Conservation (phyloP, 2,888 invertebrate species). For the Antitype chi region DNA sequence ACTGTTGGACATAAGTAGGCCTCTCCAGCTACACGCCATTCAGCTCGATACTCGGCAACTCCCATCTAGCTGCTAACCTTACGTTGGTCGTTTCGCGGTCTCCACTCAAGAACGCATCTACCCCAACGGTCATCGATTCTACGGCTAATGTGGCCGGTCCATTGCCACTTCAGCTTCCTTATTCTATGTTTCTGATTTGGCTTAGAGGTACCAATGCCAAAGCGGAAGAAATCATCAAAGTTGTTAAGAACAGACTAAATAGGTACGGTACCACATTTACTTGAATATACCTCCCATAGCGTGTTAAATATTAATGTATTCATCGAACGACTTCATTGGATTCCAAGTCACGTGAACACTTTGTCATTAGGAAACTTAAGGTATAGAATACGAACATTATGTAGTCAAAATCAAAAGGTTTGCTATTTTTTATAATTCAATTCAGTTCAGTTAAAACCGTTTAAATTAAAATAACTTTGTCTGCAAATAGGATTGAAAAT, state of each 20-base stretch:
- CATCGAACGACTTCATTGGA: conserved; percentile 13
- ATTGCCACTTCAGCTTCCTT: too few species aligned
- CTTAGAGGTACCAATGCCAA: background rate
- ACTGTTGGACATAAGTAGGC: too few species aligned
- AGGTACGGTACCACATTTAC: background rate
- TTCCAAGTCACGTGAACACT: conserved; percentile 9
- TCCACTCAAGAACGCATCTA: too few species aligned
- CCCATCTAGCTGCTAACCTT: too few species aligned
- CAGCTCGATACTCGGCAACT: too few species aligned
- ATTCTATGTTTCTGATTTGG: too few species aligned
- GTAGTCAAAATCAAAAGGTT: background rate
- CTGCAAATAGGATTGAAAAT: conserved; percentile 15
- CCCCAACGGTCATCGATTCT: too few species aligned
- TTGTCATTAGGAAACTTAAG: conserved; percentile 14
- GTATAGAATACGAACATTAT: background rate
- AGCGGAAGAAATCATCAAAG: background rate
- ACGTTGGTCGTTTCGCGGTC: too few species aligned
- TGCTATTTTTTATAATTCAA: conserved; percentile 16
- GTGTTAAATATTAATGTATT: conserved; percentile 10
- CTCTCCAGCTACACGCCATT: too few species aligned
- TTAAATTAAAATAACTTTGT: conserved; percentile 14
- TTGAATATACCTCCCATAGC: background rate
- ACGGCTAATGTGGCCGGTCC: too few species aligned
- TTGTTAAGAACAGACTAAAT: background rate
- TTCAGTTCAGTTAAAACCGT: conserved; percentile 7